Evolutionary conservation across 2,888 invertebrate genomes (phyloP).

Genomic region (Lamproptera curius): DNA sequence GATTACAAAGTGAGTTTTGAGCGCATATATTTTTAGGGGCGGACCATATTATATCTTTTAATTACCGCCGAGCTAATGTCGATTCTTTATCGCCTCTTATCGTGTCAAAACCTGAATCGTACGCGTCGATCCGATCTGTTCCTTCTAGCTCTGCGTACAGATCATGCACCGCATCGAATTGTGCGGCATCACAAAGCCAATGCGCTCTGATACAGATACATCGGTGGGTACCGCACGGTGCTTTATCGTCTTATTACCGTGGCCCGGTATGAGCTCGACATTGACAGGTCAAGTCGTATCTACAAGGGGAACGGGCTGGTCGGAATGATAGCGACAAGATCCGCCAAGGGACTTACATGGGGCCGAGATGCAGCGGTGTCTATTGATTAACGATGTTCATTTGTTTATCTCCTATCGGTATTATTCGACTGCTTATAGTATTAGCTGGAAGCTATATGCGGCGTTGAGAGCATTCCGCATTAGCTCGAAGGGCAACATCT

Average conservation of each 20-base stretch:
- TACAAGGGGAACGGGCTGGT: constrained; percentile 12
- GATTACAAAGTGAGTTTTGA: background rate
- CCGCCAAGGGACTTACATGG: background rate
- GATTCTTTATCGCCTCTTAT: constrained; percentile 31
- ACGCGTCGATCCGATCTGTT: too few relatives aligned
- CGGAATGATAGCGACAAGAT: constrained; percentile 7
- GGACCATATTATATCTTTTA: background rate
- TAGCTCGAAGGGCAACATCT: too few relatives aligned
- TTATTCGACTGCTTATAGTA: too few relatives aligned
- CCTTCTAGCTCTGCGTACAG: constrained; percentile 23
- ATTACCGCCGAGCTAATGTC: background rate
- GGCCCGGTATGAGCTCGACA: constrained; percentile 14
- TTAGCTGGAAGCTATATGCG: too few relatives aligned
- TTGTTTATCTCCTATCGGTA: too few relatives aligned
- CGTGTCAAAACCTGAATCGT: constrained; percentile 24
- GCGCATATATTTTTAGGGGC: background rate
- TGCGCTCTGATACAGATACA: constrained; percentile 16
- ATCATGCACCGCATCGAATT: constrained; percentile 27
- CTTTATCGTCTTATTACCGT: constrained; percentile 22
- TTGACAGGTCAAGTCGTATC: constrained; percentile 20
- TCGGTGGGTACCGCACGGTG: constrained; percentile 18
- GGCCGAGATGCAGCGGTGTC: background rate
- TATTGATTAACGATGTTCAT: too few relatives aligned
- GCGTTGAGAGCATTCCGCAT: too few relatives aligned
- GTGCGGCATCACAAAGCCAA: constrained; percentile 29